Base-by-base conservation (phyloP, 2,797 vertebrate genomes). In the Falco novaeseelandiae region DNA sequence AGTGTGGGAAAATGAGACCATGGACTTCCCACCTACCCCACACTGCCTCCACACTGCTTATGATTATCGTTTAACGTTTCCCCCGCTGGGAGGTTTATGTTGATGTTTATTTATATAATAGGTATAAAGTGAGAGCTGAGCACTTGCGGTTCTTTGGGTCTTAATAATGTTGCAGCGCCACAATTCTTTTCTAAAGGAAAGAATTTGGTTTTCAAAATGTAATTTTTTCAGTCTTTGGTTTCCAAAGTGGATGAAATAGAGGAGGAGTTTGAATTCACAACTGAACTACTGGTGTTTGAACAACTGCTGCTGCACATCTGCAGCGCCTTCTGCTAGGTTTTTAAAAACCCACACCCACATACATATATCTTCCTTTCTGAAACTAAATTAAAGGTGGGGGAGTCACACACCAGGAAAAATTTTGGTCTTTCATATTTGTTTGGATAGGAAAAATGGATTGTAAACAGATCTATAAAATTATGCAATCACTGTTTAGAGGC, bases 401-500 rank as follows among this genome's bases (percentile, higher is more conserved):
- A 92, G 71, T 88, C 13, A 5, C 69, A 63, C 29, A 36, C 42
- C 55, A 85, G 23, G 34, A 79, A 90, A 85, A 86, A 89, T 78
- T 65, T 72, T 90, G 85, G 90, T 95, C 54, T 89, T 52, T 80
- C 29, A 6, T 78, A 36, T 82, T 83, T 87, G 72, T 95, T 97
- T 78, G 90, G 90, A 61, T 49, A 87, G 92, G 85, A 90, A 95
- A 94, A 95, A 93, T 61, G 67, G 80, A 93, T 95, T 83, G 88
- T 97, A 96, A 94, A 83, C 85, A 85, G 66, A 71, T 86, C 89
- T 74, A 77, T 90, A 94, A 94, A 89, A 91, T 80, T 91, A 78
- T 38, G 87, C 94, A 93, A 34, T 90, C 73, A 54, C 80, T 58
- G 34, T 86, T 91, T 23, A 54, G 51, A 92, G 82, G 58, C 73